Evolutionary conservation across 2,113 vertebrate species (phyloP).

Genomic region (Macroglossus sobrinus): DNA sequence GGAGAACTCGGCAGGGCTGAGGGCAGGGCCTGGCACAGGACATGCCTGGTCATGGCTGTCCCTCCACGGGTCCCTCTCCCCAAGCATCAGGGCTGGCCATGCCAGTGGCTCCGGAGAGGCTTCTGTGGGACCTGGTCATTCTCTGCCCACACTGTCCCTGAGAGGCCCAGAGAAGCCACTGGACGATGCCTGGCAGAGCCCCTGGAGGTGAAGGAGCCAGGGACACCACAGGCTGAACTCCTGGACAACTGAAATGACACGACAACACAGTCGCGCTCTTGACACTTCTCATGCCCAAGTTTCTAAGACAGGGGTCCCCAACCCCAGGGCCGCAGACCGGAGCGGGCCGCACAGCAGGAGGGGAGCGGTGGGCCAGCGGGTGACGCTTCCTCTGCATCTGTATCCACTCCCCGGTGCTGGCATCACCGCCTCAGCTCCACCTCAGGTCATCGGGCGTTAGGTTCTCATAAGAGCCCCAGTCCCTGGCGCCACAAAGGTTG

Average conservation of each 20-base stretch:
- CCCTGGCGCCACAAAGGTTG: no score
- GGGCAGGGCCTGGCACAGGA: neutral
- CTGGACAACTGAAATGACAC: neutral
- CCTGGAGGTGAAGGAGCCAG: neutral
- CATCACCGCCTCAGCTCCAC: no score
- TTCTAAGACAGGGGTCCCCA: no score
- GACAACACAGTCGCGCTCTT: neutral
- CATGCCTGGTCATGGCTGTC: neutral
- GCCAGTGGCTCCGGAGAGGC: neutral
- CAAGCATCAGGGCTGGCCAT: neutral
- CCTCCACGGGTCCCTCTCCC: neutral
- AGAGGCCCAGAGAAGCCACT: neutral
- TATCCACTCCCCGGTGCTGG: no score
- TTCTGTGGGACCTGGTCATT: neutral
- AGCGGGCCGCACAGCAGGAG: no score
- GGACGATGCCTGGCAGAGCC: neutral
- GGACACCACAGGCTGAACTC: neutral
- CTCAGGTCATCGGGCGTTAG: no score
- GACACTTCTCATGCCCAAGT: neutral
- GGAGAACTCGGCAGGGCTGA: neutral
- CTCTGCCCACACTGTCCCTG: neutral
- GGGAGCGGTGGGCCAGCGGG: no score
- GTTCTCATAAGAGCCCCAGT: no score
- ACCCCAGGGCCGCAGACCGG: no score
- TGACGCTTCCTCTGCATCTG: no score